Evolutionary conservation across 30 jellyfish, hydroid and myxozoan genomes (phyloP).

Genomic region (Hydractinia echinata): DNA sequence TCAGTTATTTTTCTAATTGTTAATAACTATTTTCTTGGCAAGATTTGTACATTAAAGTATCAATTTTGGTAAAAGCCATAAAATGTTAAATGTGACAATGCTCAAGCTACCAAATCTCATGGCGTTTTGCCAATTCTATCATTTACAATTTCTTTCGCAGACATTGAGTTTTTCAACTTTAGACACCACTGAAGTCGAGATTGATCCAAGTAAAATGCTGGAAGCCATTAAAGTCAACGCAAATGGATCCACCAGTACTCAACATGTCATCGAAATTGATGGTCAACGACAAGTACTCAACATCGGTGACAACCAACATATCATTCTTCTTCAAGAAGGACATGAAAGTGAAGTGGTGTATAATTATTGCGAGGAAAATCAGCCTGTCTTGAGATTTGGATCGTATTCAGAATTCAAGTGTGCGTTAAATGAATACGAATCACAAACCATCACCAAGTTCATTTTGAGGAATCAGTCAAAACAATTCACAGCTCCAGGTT

Average conservation of each 20-base stretch:
- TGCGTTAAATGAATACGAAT: slow-evolving; percentile 26
- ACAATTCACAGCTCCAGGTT: slow-evolving; percentile 29
- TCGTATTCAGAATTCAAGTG: slow-evolving; percentile 30
- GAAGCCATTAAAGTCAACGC: slow-evolving; percentile 16
- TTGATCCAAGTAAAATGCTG: slow-evolving; percentile 10
- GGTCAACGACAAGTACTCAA: slow-evolving; percentile 13
- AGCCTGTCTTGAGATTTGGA: slow-evolving; percentile 9
- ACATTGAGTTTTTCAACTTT: no score
- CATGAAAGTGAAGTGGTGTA: not conserved
- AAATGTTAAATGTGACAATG: no score
- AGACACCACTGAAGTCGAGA: not conserved
- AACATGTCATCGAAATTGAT: slow-evolving; percentile 13
- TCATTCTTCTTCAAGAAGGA: slow-evolving; percentile 8
- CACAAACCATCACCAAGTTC: slow-evolving; percentile 34
- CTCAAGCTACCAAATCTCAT: no score
- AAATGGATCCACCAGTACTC: not conserved
- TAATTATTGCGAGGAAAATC: slow-evolving; percentile 8
- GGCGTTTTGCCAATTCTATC: no score
- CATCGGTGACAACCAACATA: slow-evolving; percentile 20
- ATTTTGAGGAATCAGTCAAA: slow-evolving; percentile 38
- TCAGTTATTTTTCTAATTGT: no score
- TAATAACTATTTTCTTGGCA: no score
- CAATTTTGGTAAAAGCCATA: no score
- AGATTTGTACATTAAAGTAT: no score
- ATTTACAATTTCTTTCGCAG: no score